Percentiles rank a stretch among this genome's conserved stretches.
phyloP scores from a whole-genome alignment of 2,888 invertebrate species.

The Andrena bicolor region DNA sequence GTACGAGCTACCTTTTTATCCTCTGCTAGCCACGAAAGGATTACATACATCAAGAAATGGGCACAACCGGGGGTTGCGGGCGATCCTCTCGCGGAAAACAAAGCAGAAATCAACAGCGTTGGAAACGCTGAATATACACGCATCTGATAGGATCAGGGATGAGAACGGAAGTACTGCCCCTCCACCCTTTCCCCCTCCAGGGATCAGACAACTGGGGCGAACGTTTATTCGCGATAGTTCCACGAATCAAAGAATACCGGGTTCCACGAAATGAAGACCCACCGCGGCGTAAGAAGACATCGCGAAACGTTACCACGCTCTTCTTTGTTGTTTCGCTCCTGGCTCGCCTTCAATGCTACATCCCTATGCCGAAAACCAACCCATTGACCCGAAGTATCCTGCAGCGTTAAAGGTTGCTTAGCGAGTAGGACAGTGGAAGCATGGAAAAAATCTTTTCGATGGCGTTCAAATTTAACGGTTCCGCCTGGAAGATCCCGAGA shows the following conservation, averaged over 20 bases:
- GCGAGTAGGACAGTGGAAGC: too few relatives aligned
- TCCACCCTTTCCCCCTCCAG: too few relatives aligned
- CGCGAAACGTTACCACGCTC: not conserved
- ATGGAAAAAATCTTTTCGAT: not conserved
- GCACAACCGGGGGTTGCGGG: not conserved
- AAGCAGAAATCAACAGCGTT: constrained; percentile 6
- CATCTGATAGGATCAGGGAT: not conserved
- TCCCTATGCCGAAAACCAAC: not conserved
- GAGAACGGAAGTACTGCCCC: not conserved
- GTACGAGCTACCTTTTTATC: not conserved
- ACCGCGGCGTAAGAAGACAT: constrained; percentile 18
- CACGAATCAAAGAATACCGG: constrained; percentile 29
- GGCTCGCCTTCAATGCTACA: not conserved
- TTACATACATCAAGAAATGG: constrained; percentile 10
- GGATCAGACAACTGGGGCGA: constrained; percentile 42
- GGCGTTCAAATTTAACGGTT: constrained; percentile 4
- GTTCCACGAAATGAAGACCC: constrained; percentile 41
- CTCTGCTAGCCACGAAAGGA: not conserved
- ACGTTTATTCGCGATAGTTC: constrained; percentile 21
- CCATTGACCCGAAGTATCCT: constrained; percentile 2
- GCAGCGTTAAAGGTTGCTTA: not conserved
- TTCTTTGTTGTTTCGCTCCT: constrained; percentile 22
- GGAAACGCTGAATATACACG: constrained; percentile 12
- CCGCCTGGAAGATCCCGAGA: not conserved
- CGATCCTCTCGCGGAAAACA: not conserved